Conservation (phyloP, 1,140 invertebrate species). For the Drosophila kurseongensis region DNA sequence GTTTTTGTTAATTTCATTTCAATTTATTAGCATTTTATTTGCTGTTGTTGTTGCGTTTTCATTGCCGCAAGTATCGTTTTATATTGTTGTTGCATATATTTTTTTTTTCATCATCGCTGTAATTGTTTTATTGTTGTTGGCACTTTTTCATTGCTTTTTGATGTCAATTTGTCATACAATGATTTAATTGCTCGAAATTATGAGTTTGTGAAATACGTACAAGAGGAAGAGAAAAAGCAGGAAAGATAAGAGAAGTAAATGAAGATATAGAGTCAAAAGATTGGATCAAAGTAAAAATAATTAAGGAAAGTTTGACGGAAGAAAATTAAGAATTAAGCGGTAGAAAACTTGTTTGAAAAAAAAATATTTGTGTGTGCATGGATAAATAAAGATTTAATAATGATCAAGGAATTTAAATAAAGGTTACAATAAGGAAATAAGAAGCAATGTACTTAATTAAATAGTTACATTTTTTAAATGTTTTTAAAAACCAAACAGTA, state of each 20-base stretch:
- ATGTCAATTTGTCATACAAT: constrained; percentile 69
- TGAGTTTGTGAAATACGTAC: constrained; percentile 53
- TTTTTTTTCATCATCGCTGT: constrained; percentile 4
- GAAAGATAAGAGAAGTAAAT: constrained; percentile 14
- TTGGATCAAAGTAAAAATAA: not conserved
- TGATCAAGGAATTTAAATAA: too few relatives aligned
- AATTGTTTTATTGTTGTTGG: constrained; percentile 23
- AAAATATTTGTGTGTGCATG: too few relatives aligned
- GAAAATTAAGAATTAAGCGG: not conserved
- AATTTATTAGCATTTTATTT: constrained; percentile 70
- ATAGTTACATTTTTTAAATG: too few relatives aligned
- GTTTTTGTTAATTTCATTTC: constrained; percentile 64
- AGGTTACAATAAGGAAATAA: too few relatives aligned
- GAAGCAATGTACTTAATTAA: too few relatives aligned
- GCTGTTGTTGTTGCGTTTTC: constrained; percentile 46
- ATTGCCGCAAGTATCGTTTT: constrained; percentile 62
- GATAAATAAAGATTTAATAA: too few relatives aligned
- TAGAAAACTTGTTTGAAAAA: too few relatives aligned
- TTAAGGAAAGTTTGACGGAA: constrained; percentile 4
- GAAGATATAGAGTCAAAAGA: not conserved
- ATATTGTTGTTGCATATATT: constrained; percentile 23
- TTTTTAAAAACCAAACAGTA: too few relatives aligned
- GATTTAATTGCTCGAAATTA: constrained; percentile 71
- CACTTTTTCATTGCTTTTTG: constrained; percentile 45
- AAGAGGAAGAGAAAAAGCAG: constrained; percentile 19